These are phyloP conservation scores for Drepana falcataria DNA, from an alignment of 2,888 invertebrate genomes.

Conservation along the genomic window DNA sequence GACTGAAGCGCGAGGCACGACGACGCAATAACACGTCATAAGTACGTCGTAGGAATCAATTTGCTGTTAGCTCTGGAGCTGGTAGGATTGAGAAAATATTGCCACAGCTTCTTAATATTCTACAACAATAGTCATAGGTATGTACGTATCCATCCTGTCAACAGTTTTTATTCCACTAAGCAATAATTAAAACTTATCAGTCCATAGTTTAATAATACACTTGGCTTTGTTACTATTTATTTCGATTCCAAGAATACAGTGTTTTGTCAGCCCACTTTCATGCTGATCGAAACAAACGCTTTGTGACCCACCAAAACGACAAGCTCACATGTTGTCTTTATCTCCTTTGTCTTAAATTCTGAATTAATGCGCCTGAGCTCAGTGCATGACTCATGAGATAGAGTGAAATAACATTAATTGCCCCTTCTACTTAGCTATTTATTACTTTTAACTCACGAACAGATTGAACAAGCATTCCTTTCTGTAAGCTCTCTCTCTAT, in stretches of 20 bases:
- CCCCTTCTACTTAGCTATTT: neutral
- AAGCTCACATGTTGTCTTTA: neutral
- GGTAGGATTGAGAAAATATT: neutral
- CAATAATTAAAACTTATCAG: no score
- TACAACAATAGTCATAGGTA: no score
- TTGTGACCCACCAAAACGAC: neutral
- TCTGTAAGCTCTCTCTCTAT: neutral
- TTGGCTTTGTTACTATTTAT: neutral
- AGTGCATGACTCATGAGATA: neutral
- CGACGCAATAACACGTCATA: conserved; percentile 30
- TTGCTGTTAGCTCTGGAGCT: conserved; percentile 25
- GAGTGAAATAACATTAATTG: neutral
- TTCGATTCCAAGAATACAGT: neutral
- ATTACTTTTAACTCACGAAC: neutral
- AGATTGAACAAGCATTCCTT: neutral
- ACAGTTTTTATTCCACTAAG: no score
- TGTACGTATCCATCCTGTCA: no score
- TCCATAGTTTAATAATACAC: neutral
- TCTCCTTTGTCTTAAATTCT: neutral
- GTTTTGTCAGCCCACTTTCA: neutral
- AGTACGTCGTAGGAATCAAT: conserved; percentile 25
- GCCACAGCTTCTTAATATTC: no score
- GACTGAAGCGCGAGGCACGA: conserved; percentile 14
- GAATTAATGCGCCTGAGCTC: neutral
- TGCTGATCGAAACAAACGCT: neutral